Evolutionary conservation across 2,113 vertebrate genomes (phyloP), one percentile per base, ranked within the genome.

Genomic region (Centropus bengalensis): DNA sequence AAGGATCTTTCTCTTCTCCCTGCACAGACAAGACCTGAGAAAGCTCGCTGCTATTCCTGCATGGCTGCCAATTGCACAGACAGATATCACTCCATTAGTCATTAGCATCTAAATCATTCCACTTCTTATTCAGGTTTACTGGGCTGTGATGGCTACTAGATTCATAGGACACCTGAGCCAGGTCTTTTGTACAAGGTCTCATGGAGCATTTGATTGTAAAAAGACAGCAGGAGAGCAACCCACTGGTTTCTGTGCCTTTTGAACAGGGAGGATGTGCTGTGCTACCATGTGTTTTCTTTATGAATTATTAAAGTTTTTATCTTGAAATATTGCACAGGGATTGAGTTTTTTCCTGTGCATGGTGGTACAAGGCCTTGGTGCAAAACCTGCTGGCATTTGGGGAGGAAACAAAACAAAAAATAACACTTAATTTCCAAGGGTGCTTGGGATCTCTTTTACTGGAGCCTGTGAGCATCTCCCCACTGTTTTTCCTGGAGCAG

Each of bases 121-220:
- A 69, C 93, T 94, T 82, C 94, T 92, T 88, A 94, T 96, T 96
- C 95, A 94, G 90, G 88, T 93, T 97, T 96, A 93, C 94, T 95
- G 95, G 94, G 85, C 89, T 96, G 91, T 89, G 92, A 90, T 93
- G 96, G 96, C 94, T 79, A 91, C 89, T 94, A 32, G 91, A 95
- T 95, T 96, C 96, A 97, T 75, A 90, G 95, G 91, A 90, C 96
- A 97, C 94, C 95, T 94, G 94, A 96, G 91, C 96, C 96, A 97
- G 95, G 94, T 93, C 95, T 95, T 96, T 96, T 95, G 91, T 95
- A 84, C 94, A 94, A 96, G 91, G 94, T 96, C 88, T 96, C 76
- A 12, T 79, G 93, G 91, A 96, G 90, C 96, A 96, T 88, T 90
- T 75, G 94, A 96, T 96, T 96, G 93, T 95, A 64, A 91, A 96